phyloP scores from a whole-genome alignment of 2,888 invertebrate genomes.

The Tribolium freemani region DNA sequence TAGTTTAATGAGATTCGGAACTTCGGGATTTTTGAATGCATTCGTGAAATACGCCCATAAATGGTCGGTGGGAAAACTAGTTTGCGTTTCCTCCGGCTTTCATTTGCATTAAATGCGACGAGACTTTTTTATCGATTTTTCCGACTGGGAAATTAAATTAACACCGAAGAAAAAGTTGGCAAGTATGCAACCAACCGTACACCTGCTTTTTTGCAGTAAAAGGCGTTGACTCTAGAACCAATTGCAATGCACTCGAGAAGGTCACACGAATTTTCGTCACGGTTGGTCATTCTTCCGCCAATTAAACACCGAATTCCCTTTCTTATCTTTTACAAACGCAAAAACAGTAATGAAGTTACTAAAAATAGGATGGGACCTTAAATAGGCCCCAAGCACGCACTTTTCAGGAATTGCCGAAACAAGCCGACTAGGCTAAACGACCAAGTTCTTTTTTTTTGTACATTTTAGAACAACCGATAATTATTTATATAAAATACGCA shows the following conservation, averaged over 20 bases:
- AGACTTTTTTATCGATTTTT: background rate
- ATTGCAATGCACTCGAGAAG: background rate
- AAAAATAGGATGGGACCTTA: background rate
- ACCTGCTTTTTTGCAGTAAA: background rate
- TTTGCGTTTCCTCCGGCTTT: slow-evolving; percentile 23
- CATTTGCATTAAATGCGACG: slow-evolving; percentile 7
- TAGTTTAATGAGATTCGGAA: background rate
- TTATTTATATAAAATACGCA: no score
- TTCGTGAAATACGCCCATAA: slow-evolving; percentile 1
- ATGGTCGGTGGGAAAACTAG: slow-evolving; percentile 23
- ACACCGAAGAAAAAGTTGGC: background rate
- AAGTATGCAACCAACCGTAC: background rate
- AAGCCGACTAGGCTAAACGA: background rate
- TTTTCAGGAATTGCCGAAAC: background rate
- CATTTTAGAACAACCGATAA: no score
- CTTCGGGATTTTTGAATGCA: background rate
- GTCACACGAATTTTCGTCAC: background rate
- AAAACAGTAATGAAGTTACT: background rate
- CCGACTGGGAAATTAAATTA: background rate
- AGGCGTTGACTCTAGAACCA: background rate
- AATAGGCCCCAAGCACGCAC: background rate
- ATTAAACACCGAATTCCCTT: background rate
- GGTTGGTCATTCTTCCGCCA: background rate
- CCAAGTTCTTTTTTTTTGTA: no score
- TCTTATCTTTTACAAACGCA: background rate